A percentile compares a stretch with the other conserved stretches of the same genome.
These are phyloP conservation scores for Yponomeuta cagnagella DNA, from an alignment of 2,888 invertebrate genomes.

Conservation along the genomic window DNA sequence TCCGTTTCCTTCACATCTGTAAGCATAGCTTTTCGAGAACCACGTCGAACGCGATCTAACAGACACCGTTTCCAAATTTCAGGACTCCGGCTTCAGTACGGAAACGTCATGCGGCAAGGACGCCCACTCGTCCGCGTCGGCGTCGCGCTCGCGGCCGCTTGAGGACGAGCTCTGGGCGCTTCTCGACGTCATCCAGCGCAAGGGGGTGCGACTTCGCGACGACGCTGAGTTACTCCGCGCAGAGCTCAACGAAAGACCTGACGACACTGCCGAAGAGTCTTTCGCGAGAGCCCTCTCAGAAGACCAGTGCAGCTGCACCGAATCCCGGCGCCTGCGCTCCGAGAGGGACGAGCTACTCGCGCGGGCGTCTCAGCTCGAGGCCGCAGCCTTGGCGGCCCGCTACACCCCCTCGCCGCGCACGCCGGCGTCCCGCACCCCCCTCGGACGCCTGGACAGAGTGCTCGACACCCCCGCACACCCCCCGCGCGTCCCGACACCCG, in stretches of 20 bases:
- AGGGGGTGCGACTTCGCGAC: constrained; percentile 80
- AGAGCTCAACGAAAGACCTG: constrained; percentile 54
- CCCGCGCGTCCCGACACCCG: constrained; percentile 79
- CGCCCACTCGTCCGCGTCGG: constrained; percentile 79
- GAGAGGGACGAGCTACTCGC: constrained; percentile 86
- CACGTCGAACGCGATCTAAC: too few relatives aligned
- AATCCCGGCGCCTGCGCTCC: constrained; percentile 78
- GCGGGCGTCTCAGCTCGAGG: constrained; percentile 85
- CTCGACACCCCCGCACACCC: constrained; percentile 79
- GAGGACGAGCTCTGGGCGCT: constrained; percentile 90
- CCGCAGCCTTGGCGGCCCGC: constrained; percentile 74
- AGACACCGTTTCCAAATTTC: not conserved
- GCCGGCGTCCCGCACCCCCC: constrained; percentile 76
- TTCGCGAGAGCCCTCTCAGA: constrained; percentile 68
- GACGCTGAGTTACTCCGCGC: constrained; percentile 81
- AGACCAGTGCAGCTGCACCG: constrained; percentile 42
- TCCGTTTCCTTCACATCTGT: too few relatives aligned
- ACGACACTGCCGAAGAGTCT: constrained; percentile 79
- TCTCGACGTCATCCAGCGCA: constrained; percentile 89
- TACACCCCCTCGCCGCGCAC: constrained; percentile 36
- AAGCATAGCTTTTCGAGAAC: too few relatives aligned
- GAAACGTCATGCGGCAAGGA: constrained; percentile 90
- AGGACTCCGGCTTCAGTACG: constrained; percentile 92
- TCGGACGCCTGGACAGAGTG: constrained; percentile 81
- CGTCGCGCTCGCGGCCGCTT: constrained; percentile 73